Evolutionary conservation across 2,888 invertebrate genomes (phyloP), one percentile per base, ranked within the genome.

Genomic region (Lepidocyrtoides sp.): DNA sequence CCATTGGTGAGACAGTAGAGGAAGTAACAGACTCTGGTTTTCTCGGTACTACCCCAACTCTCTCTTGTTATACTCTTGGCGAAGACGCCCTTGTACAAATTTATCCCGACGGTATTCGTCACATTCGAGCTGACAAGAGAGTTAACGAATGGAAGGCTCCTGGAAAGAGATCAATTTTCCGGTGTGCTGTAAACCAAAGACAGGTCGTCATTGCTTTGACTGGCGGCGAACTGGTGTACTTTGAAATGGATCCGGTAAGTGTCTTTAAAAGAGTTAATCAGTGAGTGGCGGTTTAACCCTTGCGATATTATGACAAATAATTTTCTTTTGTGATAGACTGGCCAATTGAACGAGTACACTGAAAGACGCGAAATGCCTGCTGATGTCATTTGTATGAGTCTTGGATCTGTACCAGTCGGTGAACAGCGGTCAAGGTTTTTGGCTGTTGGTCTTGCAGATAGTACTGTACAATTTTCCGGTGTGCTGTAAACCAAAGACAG

Each of bases 11-110:
- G 96, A 99, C 99, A 14, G 99, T 99, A n/a, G 99, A 99, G 96
- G 99, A 99, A 97, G 99, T 99, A 29, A 99, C 99, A 0, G 99
- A 99, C 95, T 99, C 99, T 92, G 99, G 99, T 66, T 99, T 99
- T 95, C 96, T 99, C 94, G 99, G 99, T 91, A 99, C 99, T 0
- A 99, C 99, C 0, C 99, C 99, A 0, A 99, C 99, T 0, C 96
- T 99, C n/a, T 98, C 98, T 93, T 99, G 99, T 95, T 98, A 99
- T 10, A 98, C 99, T 48, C 96, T 99, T 36, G 99, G 99, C 86
- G 99, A 98, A 95, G 99, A 99, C 96, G 99, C 99, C 0, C 96
- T 99, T 29, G 99, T 99, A 0, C 99, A 99, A 97, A 97, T 99
- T 14, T 99, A 99, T 95, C 99, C 99, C 0, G 99, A 99, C 95